Percentiles rank a stretch among this genome's conserved stretches.
These are phyloP conservation scores for Zoanthus solanderi DNA, from an alignment of 92 coral and sea anemone genomes.

Conservation along the genomic window DNA sequence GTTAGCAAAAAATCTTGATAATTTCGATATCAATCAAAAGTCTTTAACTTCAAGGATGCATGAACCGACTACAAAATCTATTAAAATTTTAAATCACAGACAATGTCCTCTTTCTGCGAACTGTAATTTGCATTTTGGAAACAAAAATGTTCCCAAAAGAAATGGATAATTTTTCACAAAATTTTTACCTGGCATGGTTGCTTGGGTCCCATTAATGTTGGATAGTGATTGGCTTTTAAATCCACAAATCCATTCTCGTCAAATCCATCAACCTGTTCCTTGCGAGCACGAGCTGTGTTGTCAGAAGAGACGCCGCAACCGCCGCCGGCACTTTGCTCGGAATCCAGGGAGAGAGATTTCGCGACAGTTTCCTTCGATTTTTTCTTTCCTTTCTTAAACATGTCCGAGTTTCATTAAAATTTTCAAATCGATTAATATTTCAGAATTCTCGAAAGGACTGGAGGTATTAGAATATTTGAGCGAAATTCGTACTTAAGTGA, in stretches of 20 bases:
- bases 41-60: too few relatives aligned
- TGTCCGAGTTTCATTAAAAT: background rate
- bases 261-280: constrained; percentile 72
- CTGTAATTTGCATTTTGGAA: too few relatives aligned
- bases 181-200: constrained; percentile 75
- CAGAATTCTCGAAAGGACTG: too few relatives aligned
- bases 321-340: background rate
- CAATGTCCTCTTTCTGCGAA: too few relatives aligned
- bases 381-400: constrained; percentile 84
- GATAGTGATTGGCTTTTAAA: constrained; percentile 68
- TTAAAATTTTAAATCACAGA: too few relatives aligned
- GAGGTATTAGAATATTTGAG: background rate
- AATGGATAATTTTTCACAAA: background rate
- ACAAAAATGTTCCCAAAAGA: background rate
- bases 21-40: too few relatives aligned
- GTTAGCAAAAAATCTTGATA: too few relatives aligned
- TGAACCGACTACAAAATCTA: too few relatives aligned
- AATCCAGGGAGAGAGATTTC: background rate
- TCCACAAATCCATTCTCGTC: constrained; percentile 86
- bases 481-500: background rate
- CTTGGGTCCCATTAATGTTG: constrained; percentile 79
- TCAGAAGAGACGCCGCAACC: background rate
- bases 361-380: constrained; percentile 62
- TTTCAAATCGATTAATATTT: background rate
- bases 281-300: background rate